Evolutionary conservation across 2,113 vertebrate species (phyloP).

Genomic region (Marcusenius ussheri): DNA sequence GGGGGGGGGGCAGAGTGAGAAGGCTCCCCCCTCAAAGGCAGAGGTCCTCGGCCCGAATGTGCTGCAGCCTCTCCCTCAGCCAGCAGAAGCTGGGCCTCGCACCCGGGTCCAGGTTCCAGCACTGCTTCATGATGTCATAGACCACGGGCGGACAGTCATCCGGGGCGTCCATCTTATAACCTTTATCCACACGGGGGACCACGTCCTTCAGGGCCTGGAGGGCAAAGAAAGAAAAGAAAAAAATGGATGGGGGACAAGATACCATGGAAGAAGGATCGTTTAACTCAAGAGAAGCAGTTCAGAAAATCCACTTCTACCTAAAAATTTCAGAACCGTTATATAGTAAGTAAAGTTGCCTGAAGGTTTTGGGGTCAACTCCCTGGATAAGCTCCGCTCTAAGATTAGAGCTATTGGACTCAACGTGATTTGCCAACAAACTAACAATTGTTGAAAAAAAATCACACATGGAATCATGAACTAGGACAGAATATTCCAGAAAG

Average conservation of each 20-base stretch:
- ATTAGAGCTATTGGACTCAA: neutral
- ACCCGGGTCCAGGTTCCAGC: slow-evolving; percentile 82
- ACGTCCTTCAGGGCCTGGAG: slow-evolving; percentile 89
- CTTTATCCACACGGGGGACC: slow-evolving; percentile 89
- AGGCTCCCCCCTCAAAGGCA: slow-evolving; percentile 70
- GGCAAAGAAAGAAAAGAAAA: neutral
- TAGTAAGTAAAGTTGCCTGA: neutral
- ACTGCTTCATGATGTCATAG: slow-evolving; percentile 93
- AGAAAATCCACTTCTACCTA: neutral
- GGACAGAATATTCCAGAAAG: neutral
- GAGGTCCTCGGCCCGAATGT: slow-evolving; percentile 86
- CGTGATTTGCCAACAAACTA: neutral
- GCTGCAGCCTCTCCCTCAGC: slow-evolving; percentile 86
- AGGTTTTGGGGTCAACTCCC: neutral
- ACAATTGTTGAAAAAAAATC: neutral
- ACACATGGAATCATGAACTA: too few relatives aligned
- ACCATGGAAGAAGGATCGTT: neutral
- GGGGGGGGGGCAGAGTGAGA: neutral
- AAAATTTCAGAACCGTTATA: neutral
- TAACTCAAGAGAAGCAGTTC: neutral
- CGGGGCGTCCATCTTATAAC: slow-evolving; percentile 93
- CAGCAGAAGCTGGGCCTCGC: slow-evolving; percentile 82
- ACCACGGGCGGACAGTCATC: slow-evolving; percentile 81
- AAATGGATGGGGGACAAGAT: neutral
- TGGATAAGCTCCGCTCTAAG: neutral